phyloP scores from a whole-genome alignment of 2,888 invertebrate species.

The Pollenia amentaria region DNA sequence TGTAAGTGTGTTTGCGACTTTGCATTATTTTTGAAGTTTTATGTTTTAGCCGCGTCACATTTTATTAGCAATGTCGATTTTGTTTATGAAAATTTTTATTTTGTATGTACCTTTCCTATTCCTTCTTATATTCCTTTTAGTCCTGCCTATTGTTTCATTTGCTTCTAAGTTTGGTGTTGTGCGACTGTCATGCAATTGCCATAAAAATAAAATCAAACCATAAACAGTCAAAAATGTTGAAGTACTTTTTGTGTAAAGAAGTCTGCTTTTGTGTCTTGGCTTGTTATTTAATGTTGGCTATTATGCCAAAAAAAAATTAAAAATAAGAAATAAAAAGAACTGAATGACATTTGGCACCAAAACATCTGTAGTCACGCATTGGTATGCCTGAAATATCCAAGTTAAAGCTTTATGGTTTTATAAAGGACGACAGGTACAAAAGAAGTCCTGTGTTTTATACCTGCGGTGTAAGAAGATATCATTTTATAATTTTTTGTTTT shows the following conservation, averaged over 20 bases:
- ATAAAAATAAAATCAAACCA: slow-evolving; percentile 53
- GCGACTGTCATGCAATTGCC: slow-evolving; percentile 63
- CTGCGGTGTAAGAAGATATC: neutral
- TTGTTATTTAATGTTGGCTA: slow-evolving; percentile 54
- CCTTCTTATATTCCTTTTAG: neutral
- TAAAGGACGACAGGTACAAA: slow-evolving; percentile 11
- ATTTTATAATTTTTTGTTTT: neutral
- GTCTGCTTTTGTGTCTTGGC: slow-evolving; percentile 11
- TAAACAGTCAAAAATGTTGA: slow-evolving; percentile 55
- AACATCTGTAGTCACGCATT: slow-evolving; percentile 69
- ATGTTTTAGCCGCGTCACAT: slow-evolving; percentile 75
- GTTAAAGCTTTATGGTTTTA: slow-evolving; percentile 20
- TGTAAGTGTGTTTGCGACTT: neutral
- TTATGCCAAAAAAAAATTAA: slow-evolving; percentile 40
- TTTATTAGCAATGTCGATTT: slow-evolving; percentile 75
- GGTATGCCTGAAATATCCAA: slow-evolving; percentile 23
- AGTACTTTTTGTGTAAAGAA: slow-evolving; percentile 49
- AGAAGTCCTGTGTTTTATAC: slow-evolving; percentile 9
- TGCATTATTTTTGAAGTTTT: slow-evolving; percentile 57
- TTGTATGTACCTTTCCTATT: neutral
- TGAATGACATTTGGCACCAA: slow-evolving; percentile 61
- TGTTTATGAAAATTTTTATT: slow-evolving; percentile 51
- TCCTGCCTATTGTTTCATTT: slow-evolving; percentile 27
- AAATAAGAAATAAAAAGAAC: slow-evolving; percentile 5
- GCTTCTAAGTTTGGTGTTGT: slow-evolving; percentile 9